Base-by-base conservation (phyloP, 2,797 vertebrate species). In the Parotocinclus haroldoi region DNA sequence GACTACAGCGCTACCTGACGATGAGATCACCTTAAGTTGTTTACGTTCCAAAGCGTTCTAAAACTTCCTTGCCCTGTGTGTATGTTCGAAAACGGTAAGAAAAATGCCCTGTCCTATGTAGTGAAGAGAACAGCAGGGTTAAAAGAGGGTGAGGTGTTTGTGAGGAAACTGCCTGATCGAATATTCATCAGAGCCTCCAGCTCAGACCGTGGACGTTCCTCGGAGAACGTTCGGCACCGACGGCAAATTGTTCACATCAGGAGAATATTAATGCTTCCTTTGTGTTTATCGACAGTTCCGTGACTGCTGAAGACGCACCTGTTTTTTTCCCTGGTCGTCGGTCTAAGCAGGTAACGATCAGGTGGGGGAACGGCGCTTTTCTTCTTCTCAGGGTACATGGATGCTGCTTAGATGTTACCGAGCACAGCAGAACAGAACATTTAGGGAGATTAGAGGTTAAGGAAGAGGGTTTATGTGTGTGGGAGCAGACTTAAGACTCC, bases 121-220 rank as follows among this genome's bases (percentile, higher is more conserved):
- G 10, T 38, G 7, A 61, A 61, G 19, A 7, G 48, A 46, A 61
- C 58, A 61, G 45, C 19, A 17, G 36, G 58, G 69, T 80, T 72
- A 63, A 53, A 65, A 68, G 61, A 71, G 76, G 73, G 62, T 68
- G 73, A 74, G 72, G 72, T 52, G 71, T 80, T 74, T 46, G 73
- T 36, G 12, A 57, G 38, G 16, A 68, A 70, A 58, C 78, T 87
- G 86, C 83, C 87, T 75, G 60, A 70, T 84, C 71, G 76, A 69
- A 84, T 87, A 81, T 83, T 74, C 81, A 76, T 89, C 85, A 85
- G 73, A 51, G 46, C 81, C 79, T 73, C 81, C 60, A 72, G 80
- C 46, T 40, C 64, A 9, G 48, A 73, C 68, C 64, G 75, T 73
- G 63, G 69, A 78, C 55, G 53, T 37, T 83, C 75, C 76, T 75